These are phyloP conservation scores for Babylonia areolata DNA, from an alignment of 1,140 invertebrate species.

Conservation along the genomic window DNA sequence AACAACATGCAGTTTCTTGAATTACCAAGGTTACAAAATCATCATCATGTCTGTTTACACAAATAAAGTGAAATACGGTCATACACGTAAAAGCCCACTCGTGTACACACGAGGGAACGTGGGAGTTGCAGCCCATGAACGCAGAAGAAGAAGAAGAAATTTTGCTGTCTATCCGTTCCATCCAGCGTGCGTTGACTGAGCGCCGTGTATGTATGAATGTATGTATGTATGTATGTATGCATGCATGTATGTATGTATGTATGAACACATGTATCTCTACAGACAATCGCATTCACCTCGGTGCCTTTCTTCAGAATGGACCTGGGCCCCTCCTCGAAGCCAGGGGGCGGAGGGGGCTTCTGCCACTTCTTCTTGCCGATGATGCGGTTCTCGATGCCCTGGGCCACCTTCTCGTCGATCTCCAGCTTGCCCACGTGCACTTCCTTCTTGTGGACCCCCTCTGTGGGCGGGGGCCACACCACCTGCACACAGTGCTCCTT, in stretches of 20 bases:
- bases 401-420: conserved; percentile 69
- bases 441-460: conserved; percentile 51
- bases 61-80: too few relatives aligned
- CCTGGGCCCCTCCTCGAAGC: conserved; percentile 47
- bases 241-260: neutral
- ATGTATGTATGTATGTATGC: neutral
- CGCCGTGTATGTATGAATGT: neutral
- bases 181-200: too few relatives aligned
- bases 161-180: too few relatives aligned
- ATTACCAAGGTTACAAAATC: too few relatives aligned
- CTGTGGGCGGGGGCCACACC: conserved; percentile 88
- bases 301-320: conserved; percentile 49
- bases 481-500: conserved; percentile 80
- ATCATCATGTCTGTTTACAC: too few relatives aligned
- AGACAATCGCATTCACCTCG: conserved; percentile 41
- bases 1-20: too few relatives aligned
- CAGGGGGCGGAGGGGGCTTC: conserved; percentile 45
- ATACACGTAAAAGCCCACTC: too few relatives aligned
- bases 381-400: conserved; percentile 60
- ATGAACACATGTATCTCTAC: too few relatives aligned
- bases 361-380: conserved; percentile 58
- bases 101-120: too few relatives aligned
- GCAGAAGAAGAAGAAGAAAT: too few relatives aligned
- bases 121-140: too few relatives aligned
- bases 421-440: conserved; percentile 67